A percentile compares a stretch with the other conserved stretches of the same genome.
Evolutionary conservation across 2,113 vertebrate species (phyloP).

Genomic region (Scolopax mira): DNA sequence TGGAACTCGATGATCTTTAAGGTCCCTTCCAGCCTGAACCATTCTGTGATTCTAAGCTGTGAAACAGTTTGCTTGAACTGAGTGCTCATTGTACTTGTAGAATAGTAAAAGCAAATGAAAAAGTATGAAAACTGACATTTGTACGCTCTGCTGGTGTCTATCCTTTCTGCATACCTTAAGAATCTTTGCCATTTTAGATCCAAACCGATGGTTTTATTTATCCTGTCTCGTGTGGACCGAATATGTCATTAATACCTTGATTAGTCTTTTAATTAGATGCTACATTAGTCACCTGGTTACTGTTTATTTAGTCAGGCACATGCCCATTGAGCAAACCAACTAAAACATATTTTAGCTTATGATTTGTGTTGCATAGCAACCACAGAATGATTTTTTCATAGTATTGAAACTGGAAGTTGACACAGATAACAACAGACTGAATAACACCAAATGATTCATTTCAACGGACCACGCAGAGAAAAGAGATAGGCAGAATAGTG

Average conservation of each 20-base stretch:
- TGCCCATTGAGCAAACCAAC: neutral
- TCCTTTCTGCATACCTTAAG: neutral
- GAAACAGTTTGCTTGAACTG: neutral
- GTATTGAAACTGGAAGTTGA: slow-evolving; percentile 15
- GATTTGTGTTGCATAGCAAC: slow-evolving; percentile 43
- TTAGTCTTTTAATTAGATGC: slow-evolving; percentile 35
- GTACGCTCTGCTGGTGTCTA: neutral
- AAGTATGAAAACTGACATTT: neutral
- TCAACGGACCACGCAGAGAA: neutral
- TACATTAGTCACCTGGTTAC: slow-evolving; percentile 43
- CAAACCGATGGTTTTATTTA: neutral
- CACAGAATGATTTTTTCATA: neutral
- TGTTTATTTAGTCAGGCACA: slow-evolving; percentile 17
- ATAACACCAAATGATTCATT: neutral
- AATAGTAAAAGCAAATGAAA: neutral
- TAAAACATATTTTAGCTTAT: slow-evolving; percentile 29
- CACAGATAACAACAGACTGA: slow-evolving; percentile 24
- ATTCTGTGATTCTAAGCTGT: neutral
- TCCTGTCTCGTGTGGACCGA: neutral
- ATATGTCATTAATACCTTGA: slow-evolving; percentile 24
- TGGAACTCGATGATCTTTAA: too few relatives aligned
- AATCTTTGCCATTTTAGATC: neutral
- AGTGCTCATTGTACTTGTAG: neutral
- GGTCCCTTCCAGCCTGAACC: too few relatives aligned
- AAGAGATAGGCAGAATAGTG: neutral